Evolutionary conservation across 2,113 vertebrate species (phyloP).

Genomic region (Raja brachyura): DNA sequence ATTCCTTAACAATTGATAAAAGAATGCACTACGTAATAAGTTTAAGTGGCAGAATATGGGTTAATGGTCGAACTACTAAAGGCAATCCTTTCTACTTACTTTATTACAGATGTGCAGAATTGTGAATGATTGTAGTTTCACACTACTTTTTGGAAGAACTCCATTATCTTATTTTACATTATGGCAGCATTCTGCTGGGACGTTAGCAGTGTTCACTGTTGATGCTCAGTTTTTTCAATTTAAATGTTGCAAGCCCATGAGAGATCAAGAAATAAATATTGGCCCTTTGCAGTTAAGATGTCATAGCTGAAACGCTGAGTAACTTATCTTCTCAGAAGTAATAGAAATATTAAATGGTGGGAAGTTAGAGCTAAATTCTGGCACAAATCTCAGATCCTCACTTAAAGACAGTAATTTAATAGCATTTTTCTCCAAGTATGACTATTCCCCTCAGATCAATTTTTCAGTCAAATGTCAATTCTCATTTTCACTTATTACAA

Average conservation of each 20-base stretch:
- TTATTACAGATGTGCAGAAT: not conserved
- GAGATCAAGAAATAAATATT: not conserved
- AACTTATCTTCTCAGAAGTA: not conserved
- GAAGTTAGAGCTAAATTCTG: not conserved
- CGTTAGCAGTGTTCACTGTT: not conserved
- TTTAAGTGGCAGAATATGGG: not conserved
- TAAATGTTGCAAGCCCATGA: not conserved
- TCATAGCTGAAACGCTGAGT: not conserved
- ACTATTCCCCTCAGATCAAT: not conserved
- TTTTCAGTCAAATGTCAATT: not conserved
- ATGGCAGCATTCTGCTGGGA: not conserved
- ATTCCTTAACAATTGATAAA: not conserved
- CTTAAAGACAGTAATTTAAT: not conserved
- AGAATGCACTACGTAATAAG: not conserved
- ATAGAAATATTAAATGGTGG: not conserved
- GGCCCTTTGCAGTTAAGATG: not conserved
- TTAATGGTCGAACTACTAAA: not conserved
- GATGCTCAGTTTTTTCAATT: not conserved
- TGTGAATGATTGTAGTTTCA: not conserved
- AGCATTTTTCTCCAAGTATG: not conserved
- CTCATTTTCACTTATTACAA: not conserved
- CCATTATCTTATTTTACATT: not conserved
- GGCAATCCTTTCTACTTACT: not conserved
- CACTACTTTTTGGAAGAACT: not conserved
- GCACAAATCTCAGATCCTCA: not conserved